phyloP scores from a whole-genome alignment of 2,888 invertebrate genomes.

The Hirtodrosophila duncani region DNA sequence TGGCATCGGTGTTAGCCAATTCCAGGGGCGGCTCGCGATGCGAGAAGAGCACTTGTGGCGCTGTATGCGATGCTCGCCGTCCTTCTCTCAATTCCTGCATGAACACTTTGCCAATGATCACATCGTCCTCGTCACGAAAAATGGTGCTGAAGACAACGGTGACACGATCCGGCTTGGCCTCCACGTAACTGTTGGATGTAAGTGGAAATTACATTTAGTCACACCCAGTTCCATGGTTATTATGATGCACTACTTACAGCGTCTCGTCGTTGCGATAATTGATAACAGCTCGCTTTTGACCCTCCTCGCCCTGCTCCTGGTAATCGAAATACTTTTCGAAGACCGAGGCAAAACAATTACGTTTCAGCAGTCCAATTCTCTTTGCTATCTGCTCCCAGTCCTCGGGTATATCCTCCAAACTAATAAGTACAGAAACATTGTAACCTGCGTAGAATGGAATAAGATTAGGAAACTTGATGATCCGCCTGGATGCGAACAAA shows the following conservation, averaged over 20 bases:
- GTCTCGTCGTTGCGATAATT: slow-evolving; percentile 99
- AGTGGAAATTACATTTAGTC: too few relatives aligned
- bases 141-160: slow-evolving; percentile 99
- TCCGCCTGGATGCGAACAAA: slow-evolving; percentile 66
- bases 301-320: slow-evolving; percentile 94
- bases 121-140: slow-evolving; percentile 98
- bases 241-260: slow-evolving; percentile 83
- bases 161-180: slow-evolving; percentile 98
- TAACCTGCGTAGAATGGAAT: slow-evolving; percentile 83
- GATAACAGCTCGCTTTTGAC: slow-evolving; percentile 96
- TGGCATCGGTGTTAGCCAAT: slow-evolving; percentile 94
- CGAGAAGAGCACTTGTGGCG: slow-evolving; percentile 92
- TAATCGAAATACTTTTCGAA: slow-evolving; percentile 99
- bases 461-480: not conserved
- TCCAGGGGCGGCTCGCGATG: slow-evolving; percentile 98
- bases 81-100: slow-evolving; percentile 99
- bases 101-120: slow-evolving; percentile 99
- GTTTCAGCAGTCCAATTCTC: slow-evolving; percentile 95
- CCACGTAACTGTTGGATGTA: slow-evolving; percentile 98
- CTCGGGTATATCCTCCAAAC: slow-evolving; percentile 93
- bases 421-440: slow-evolving; percentile 95
- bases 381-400: slow-evolving; percentile 94
- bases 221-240: not conserved
- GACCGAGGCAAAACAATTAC: slow-evolving; percentile 99
- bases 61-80: slow-evolving; percentile 95